Evolutionary conservation across 2,888 invertebrate species (phyloP), one percentile per base, ranked within the genome.

Genomic region (Thecocarcelia acutangulata): DNA sequence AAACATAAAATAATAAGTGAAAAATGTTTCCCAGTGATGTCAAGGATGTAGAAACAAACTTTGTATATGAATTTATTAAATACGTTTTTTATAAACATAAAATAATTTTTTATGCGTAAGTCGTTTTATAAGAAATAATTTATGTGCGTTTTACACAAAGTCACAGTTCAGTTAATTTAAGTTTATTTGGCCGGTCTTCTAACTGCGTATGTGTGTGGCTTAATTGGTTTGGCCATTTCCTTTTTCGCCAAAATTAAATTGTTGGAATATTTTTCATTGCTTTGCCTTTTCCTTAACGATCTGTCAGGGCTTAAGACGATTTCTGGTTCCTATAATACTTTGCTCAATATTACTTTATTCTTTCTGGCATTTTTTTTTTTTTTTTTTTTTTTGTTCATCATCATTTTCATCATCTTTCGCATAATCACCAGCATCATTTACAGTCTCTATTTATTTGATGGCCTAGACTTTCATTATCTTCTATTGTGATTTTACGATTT

Each of bases 371-470:
- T 58, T n/a, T n/a, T n/a, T n/a, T n/a, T n/a, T n/a, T n/a, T n/a
- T n/a, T n/a, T n/a, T n/a, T n/a, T n/a, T n/a, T n/a, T n/a, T 19
- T 15, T 44, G 15, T 15, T 69, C n/a, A 12, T n/a, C 61, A 56
- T 46, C 48, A 37, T 33, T 17, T n/a, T 40, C 17, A 46, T 46
- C 64, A 24, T 50, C 17, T 17, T 24, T 40, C 37, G 48, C 6
- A 37, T 48, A 46, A 70, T 37, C 48, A 46, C 4, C 15, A 24
- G 15, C 12, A 40, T 48, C 58, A 3, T 59, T 19, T n/a, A 24
- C 19, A 37, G 24, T 68, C 24, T 33, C 5, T 24, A 63, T 48
- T 50, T 24, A 56, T 69, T 77, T 69, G 40, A 69, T 77, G 46
- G 9, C 52, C 37, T 48, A 63, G 54, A 28, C 24, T 63, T 68